phyloP scores from a whole-genome alignment of 1,140 invertebrate genomes.

The Chymomyza costata region DNA sequence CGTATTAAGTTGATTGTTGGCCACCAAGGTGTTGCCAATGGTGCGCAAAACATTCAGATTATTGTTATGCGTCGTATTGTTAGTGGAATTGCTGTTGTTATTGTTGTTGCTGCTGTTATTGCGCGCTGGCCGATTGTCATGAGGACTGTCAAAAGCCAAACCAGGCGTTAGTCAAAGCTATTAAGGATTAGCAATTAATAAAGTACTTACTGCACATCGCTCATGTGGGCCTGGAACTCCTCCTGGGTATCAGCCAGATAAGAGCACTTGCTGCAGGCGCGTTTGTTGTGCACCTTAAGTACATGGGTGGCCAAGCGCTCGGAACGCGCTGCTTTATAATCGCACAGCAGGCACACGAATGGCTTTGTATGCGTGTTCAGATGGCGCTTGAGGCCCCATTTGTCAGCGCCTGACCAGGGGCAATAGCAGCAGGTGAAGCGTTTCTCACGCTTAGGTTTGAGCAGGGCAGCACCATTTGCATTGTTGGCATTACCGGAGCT shows the following conservation, averaged over 20 bases:
- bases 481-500: conserved; percentile 48
- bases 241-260: conserved; percentile 88
- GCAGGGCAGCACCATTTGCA: conserved; percentile 38
- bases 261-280: conserved; percentile 90
- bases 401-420: conserved; percentile 93
- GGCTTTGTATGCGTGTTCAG: conserved; percentile 94
- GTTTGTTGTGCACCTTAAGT: conserved; percentile 92
- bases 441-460: conserved; percentile 78
- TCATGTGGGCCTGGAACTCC: conserved; percentile 85
- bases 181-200: not conserved
- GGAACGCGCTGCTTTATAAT: conserved; percentile 92
- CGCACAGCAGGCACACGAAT: conserved; percentile 90
- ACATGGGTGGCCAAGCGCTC: conserved; percentile 91
- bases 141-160: conserved; percentile 47
- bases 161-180: conserved; percentile 20
- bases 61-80: conserved; percentile 41
- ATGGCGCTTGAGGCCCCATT: conserved; percentile 94
- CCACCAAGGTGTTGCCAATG: conserved; percentile 72
- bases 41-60: conserved; percentile 73
- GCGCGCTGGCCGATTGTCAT: conserved; percentile 61
- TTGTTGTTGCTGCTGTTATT: conserved; percentile 42
- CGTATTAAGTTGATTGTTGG: conserved; percentile 72
- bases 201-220: conserved; percentile 80
- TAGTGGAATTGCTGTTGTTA: conserved; percentile 31
- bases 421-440: conserved; percentile 91